Base-by-base conservation (phyloP, 2,113 vertebrate species). In the Psilopsiagon aymara region DNA sequence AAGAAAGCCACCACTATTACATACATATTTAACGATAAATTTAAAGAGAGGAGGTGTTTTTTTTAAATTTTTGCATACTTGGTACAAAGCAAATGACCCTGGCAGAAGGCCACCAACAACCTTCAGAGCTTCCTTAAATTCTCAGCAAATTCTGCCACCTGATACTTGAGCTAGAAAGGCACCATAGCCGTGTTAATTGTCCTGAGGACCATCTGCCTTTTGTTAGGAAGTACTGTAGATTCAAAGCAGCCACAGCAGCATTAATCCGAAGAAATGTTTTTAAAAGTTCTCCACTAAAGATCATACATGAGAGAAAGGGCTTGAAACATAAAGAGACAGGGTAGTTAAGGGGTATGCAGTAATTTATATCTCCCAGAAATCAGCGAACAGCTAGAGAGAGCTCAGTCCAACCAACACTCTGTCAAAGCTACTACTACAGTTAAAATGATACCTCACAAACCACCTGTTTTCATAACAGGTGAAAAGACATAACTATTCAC, bases 131-230 rank as follows among this genome's bases (percentile, higher is more conserved):
- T 82, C 24, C 44, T 57, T 62, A 33, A 10, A 60, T 41, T 60
- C 60, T 71, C 43, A 60, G 66, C 6, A 52, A 70, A 82, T 7
- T 12, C 29, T 91, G 14, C 46, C 2, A 1, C 33, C 39, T 68
- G 12, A 39, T 47, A 47, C 18, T 79, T 49, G 29, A 78, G 35
- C 43, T 68, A n/a, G 29, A 70, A 29, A 70, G 31, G 27, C 43
- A 75, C 9, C 10, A 8, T 0, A 57, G n/a, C 15, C 0, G 0
- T 57, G 4, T 37, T 64, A 79, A 68, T 49, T 27, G 53, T 33
- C 25, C 41, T 62, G 21, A 60, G 41, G 84, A 68, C 47, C 49
- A 87, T 35, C 81, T 87, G 51, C 52, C 44, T 16, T 24, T 53
- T 13, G 1, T 49, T 75, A 57, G 31, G 46, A 78, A 86, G 33